A percentile compares a stretch with the other conserved stretches of the same genome.
Conservation (phyloP, 2,888 invertebrate species). For the Gandaritis pyraliata region DNA sequence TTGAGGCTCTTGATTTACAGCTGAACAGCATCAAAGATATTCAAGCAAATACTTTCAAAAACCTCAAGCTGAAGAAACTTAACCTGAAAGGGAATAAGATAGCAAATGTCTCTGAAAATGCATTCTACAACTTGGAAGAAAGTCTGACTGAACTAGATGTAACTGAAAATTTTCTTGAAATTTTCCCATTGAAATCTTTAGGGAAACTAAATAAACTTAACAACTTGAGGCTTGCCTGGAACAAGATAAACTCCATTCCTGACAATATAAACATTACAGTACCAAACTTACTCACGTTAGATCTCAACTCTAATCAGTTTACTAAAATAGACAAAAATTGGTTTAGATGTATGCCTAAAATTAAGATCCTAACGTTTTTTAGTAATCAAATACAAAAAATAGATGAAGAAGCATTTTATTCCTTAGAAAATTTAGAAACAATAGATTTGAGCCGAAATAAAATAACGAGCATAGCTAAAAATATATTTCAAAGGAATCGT, state of each 20-base stretch:
- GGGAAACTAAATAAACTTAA: conserved; percentile 89
- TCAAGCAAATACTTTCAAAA: conserved; percentile 93
- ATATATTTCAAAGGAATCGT: conserved; percentile 90
- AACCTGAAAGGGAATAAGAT: conserved; percentile 94
- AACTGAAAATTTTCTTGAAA: conserved; percentile 93
- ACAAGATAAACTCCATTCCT: conserved; percentile 91
- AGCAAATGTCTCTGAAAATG: conserved; percentile 91
- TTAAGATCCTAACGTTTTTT: conserved; percentile 92
- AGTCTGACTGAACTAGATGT: conserved; percentile 92
- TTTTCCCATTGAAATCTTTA: conserved; percentile 92
- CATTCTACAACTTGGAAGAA: conserved; percentile 91
- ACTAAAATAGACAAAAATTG: conserved; percentile 89
- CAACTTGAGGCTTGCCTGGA: conserved; percentile 90
- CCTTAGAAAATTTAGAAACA: conserved; percentile 90
- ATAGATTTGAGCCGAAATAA: conserved; percentile 95
- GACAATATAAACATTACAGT: conserved; percentile 89
- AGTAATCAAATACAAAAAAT: conserved; percentile 92
- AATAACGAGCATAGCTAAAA: conserved; percentile 89
- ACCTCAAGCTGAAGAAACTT: conserved; percentile 90
- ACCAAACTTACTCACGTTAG: conserved; percentile 89
- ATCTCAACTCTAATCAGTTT: conserved; percentile 94
- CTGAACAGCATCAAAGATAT: conserved; percentile 93
- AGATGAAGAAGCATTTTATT: conserved; percentile 90
- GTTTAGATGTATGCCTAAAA: conserved; percentile 91
- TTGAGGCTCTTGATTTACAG: conserved; percentile 92